Evolutionary conservation across 2,113 vertebrate genomes (phyloP).

Genomic region (Globicephala melas): DNA sequence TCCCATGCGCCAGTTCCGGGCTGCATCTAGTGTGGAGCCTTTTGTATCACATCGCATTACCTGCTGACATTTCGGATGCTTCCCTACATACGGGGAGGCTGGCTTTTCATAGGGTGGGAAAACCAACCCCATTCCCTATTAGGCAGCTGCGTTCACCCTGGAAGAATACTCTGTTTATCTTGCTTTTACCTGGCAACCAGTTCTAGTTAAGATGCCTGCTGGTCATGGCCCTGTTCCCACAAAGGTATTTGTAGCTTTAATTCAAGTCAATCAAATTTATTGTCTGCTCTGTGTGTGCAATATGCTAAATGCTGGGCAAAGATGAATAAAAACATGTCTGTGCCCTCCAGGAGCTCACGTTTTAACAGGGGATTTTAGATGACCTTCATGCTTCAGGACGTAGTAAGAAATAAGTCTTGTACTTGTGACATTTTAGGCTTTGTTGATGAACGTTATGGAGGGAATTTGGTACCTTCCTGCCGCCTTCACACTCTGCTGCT

Average conservation of each 20-base stretch:
- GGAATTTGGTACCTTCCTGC: neutral
- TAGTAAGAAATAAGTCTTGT: neutral
- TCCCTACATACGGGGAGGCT: accelerated
- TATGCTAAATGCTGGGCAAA: neutral
- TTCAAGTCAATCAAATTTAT: conserved; percentile 39
- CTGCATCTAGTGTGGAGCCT: neutral
- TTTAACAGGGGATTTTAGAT: neutral
- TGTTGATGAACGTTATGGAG: neutral
- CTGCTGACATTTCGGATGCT: neutral
- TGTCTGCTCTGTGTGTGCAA: neutral
- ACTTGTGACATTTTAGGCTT: neutral
- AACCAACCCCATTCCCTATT: neutral
- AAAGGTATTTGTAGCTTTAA: neutral
- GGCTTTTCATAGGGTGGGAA: neutral
- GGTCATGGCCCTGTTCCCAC: neutral
- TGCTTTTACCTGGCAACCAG: conserved; percentile 20
- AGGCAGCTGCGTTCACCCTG: neutral
- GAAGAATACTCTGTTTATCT: conserved; percentile 14
- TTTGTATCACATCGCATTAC: accelerated
- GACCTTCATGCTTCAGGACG: neutral
- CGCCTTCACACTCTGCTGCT: neutral
- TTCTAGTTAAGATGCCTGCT: conserved; percentile 25
- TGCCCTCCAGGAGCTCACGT: neutral
- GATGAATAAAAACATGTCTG: neutral
- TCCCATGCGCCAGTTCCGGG: neutral